Base-by-base conservation (phyloP, 2,888 invertebrate genomes). In the Pemphredon lugubris region DNA sequence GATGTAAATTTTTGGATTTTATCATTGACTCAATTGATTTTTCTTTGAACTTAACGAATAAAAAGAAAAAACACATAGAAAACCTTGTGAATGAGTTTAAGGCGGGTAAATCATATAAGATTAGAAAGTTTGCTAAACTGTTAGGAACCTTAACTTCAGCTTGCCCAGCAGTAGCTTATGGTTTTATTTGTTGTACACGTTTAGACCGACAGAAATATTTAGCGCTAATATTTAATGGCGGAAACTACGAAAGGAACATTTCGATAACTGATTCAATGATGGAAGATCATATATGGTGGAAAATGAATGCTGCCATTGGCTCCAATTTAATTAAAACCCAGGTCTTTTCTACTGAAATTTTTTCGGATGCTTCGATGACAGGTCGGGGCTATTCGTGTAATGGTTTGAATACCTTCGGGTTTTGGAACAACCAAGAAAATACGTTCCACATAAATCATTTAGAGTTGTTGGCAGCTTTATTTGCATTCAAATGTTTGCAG, bases 111-210 rank as follows among this genome's bases (percentile, higher is more conserved):
- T 14, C 6, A 0, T 73, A 39, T 45, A 74, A 69, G 54, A 80
- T 79, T 5, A 39, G 65, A 45, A 39, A 66, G 11, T 60, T 77
- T 23, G 64, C 64, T 1, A 16, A 63, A 42, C 44, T 75, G 26
- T 23, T 71, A n/a, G 70, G 75, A 2, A 16, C 64, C 16, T 97
- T 97, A 64, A 98, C 91, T 0, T 97, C 73, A n/a, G 67, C 73
- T 0, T 73, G 65, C 11, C 75, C 76, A 40, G 79, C 74, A 2
- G 47, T 77, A 39, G 68, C 69, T 0, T 79, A 81, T 40, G 69
- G 77, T 0, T 65, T 53, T 1, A 51, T 75, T 2, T 50, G 75
- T 42, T 73, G 67, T 18, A 78, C 75, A 42, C 13, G 55, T n/a
- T 14, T 78, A 2, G 76, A 75, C 45, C 61, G 76, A 69, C 40